These are phyloP conservation scores for Stenopsyche tienmushanensis DNA, from an alignment of 1,140 invertebrate species.

Conservation along the genomic window DNA sequence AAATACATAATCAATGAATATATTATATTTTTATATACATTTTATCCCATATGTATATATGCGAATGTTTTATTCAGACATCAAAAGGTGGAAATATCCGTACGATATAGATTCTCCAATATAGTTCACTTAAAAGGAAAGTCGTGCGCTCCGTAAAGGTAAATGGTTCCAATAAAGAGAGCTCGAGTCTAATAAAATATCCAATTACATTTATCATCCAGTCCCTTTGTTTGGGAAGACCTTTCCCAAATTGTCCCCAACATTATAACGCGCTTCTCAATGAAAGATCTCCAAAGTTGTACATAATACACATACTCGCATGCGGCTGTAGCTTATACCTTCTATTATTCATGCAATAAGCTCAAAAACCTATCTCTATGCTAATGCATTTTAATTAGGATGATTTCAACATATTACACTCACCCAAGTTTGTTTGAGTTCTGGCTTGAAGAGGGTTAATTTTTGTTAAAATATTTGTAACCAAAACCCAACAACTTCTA, in stretches of 20 bases:
- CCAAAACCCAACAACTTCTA: no score
- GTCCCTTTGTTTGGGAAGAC: conserved; percentile 19
- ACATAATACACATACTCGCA: no score
- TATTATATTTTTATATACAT: not conserved
- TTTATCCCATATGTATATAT: not conserved
- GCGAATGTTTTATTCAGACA: no score
- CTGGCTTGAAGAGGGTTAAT: no score
- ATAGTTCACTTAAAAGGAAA: conserved; percentile 15
- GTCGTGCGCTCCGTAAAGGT: conserved; percentile 15
- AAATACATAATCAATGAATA: not conserved
- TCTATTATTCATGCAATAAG: no score
- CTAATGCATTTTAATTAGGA: no score
- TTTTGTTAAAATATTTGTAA: no score
- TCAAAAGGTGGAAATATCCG: no score
- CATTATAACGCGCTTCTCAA: not conserved
- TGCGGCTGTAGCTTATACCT: no score
- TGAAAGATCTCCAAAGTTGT: not conserved
- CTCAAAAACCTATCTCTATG: no score
- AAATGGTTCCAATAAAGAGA: conserved; percentile 22
- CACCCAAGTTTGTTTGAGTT: no score
- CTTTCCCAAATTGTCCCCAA: conserved; percentile 3
- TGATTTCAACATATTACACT: no score
- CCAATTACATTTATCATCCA: conserved; percentile 28
- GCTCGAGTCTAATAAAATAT: conserved; percentile 24
- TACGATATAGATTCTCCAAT: conserved; percentile 13